Conservation (phyloP, 2,113 vertebrate genomes). For the Caranx ignobilis region DNA sequence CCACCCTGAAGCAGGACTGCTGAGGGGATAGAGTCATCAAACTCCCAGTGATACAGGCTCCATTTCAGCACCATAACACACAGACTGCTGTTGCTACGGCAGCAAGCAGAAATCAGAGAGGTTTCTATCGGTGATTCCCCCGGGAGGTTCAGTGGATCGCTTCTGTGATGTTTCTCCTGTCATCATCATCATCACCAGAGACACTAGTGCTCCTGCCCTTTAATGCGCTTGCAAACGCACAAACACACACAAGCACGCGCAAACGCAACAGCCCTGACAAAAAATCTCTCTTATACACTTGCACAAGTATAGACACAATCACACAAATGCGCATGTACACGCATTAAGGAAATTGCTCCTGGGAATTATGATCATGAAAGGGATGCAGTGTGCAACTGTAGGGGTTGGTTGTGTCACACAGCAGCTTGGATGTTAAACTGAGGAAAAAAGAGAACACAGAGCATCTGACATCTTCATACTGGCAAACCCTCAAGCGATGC, state of each 20-base stretch:
- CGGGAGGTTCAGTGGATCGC: constrained; percentile 62
- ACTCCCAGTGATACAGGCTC: constrained; percentile 65
- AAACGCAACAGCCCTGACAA: background rate
- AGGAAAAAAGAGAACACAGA: constrained; percentile 23
- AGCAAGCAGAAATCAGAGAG: constrained; percentile 76
- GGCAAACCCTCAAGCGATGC: constrained; percentile 20
- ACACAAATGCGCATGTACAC: background rate
- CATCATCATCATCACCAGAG: constrained; percentile 67
- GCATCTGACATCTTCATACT: constrained; percentile 43
- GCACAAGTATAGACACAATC: background rate
- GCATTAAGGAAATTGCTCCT: constrained; percentile 27
- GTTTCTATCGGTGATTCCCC: constrained; percentile 62
- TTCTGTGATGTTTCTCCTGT: constrained; percentile 72
- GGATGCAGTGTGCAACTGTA: constrained; percentile 32
- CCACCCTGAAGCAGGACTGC: constrained; percentile 36
- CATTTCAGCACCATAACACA: constrained; percentile 58
- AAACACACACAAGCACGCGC: background rate
- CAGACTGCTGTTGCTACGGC: constrained; percentile 76
- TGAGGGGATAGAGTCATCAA: constrained; percentile 71
- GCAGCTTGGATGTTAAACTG: constrained; percentile 62
- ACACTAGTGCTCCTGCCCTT: constrained; percentile 39
- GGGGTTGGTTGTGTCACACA: constrained; percentile 32
- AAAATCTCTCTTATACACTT: background rate
- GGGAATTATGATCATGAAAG: constrained; percentile 64
- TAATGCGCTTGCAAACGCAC: background rate